Base-by-base conservation (phyloP, 37 sponge, comb jelly and placozoan species). In the Ephydatia muelleri region DNA sequence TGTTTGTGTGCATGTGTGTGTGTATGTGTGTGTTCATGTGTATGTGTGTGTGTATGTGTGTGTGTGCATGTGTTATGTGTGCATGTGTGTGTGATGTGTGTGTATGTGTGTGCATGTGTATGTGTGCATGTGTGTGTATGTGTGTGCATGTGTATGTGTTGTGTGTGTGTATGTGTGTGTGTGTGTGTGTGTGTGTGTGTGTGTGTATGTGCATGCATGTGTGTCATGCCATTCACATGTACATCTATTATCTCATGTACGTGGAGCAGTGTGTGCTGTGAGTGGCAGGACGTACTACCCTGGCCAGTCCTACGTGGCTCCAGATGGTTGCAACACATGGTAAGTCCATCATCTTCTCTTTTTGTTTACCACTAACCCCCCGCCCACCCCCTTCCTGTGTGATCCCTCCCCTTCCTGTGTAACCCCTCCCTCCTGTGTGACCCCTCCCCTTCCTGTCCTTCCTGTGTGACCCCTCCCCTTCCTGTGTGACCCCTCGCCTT, bases 251-350 rank as follows among this genome's bases (percentile, higher is more conserved):
- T 1, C 16, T 1, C 12, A 57, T n/a, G n/a, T n/a, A n/a, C n/a
- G n/a, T n/a, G n/a, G n/a, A n/a, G 22, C 71, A 86, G 87, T 16
- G n/a, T 89, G 89, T 70, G 70, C 73, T 26, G 43, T 70, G 65
- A 78, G 35, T 37, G 84, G 80, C 21, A 70, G 2, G 12, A 40
- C 3, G 1, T 83, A 89, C 65, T 26, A 49, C 21, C 49, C 69
- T 57, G 89, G 89, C 2, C 64, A 79, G 25, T 23, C 65, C 64
- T 89, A 73, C 66, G 38, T 48, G 8, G 43, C 87, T 9, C 6
- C 69, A 40, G 87, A 86, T 73, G 68, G 81, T 23, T 86, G 87
- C 74, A 86, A 86, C 38, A 34, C 26, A 11, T 86, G 87, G 87
- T 86, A 73, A 27, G 65, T 2, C 35, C 19, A 14, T 4, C 19